phyloP scores from a whole-genome alignment of 2,113 vertebrate species.

The Pogona vitticeps region DNA sequence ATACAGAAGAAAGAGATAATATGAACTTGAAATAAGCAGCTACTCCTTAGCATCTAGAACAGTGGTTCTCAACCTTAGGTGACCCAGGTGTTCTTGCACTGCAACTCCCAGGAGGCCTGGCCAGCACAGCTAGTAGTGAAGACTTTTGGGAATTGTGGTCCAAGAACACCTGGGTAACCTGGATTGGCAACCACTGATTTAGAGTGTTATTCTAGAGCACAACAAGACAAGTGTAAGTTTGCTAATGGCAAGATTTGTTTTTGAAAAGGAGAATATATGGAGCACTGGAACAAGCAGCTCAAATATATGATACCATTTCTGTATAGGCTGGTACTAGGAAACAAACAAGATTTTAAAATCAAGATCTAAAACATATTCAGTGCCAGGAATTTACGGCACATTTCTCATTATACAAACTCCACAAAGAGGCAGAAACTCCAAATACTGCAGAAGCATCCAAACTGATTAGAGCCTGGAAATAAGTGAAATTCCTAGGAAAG shows the following conservation, averaged over 20 bases:
- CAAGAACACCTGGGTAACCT: no score
- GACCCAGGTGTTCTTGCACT: no score
- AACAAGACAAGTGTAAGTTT: neutral
- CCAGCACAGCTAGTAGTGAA: no score
- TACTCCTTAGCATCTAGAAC: slow-evolving; percentile 27
- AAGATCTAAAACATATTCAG: slow-evolving; percentile 41
- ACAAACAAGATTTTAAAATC: neutral
- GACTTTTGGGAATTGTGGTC: no score
- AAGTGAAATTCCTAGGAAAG: neutral
- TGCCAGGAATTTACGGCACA: slow-evolving; percentile 37
- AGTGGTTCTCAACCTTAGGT: no score
- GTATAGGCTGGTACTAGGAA: slow-evolving; percentile 8
- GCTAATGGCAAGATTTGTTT: neutral
- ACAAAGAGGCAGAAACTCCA: slow-evolving; percentile 26
- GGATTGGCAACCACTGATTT: no score
- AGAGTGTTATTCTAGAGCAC: slow-evolving; percentile 28
- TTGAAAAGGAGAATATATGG: slow-evolving; percentile 5
- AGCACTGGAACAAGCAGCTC: neutral
- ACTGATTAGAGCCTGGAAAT: neutral
- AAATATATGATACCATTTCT: neutral
- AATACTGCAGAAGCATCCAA: slow-evolving; percentile 9
- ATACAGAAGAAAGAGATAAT: slow-evolving; percentile 69
- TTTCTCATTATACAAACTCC: slow-evolving; percentile 44
- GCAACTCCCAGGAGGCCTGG: no score
- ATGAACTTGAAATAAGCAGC: slow-evolving; percentile 66